Evolutionary conservation across 1,140 invertebrate species (phyloP).

Genomic region (Agraylea sexmaculata): DNA sequence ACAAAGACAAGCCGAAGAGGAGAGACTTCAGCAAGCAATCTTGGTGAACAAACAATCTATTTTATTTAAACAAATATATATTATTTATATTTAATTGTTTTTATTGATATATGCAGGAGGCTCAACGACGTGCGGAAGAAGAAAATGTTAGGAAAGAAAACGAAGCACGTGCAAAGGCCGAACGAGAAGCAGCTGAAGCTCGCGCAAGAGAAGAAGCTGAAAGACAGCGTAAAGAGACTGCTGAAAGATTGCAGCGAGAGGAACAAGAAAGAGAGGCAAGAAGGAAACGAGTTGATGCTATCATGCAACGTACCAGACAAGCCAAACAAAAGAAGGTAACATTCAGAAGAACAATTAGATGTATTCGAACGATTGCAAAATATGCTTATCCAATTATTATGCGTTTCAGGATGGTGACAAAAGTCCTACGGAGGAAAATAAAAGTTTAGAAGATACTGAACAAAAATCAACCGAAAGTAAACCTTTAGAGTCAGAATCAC

Average conservation of each 20-base stretch:
- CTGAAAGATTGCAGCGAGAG: conserved; percentile 62
- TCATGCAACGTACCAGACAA: conserved; percentile 67
- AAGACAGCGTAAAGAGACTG: conserved; percentile 59
- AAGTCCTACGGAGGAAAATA: conserved; percentile 21
- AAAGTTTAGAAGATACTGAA: conserved; percentile 17
- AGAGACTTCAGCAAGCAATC: conserved; percentile 60
- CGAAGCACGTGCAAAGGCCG: conserved; percentile 53
- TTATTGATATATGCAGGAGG: conserved; percentile 34
- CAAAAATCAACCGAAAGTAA: conserved; percentile 16
- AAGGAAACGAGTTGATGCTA: conserved; percentile 69
- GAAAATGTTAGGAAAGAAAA: conserved; percentile 41
- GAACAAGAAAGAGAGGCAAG: conserved; percentile 67
- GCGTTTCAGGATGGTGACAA: conserved; percentile 20
- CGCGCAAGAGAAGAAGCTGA: conserved; percentile 69
- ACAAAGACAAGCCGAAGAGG: conserved; percentile 59
- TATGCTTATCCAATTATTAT: background rate
- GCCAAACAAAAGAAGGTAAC: conserved; percentile 23
- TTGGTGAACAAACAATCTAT: too few relatives aligned
- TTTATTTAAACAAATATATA: too few relatives aligned
- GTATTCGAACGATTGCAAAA: background rate
- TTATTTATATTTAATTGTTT: background rate
- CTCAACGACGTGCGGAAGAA: conserved; percentile 53
- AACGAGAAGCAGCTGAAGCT: conserved; percentile 65
- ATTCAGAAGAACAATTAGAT: background rate
- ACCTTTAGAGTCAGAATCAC: conserved; percentile 3